Evolutionary conservation across 2,797 vertebrate genomes (phyloP), one percentile per base, ranked within the genome.

Genomic region (Hirundo rustica): DNA sequence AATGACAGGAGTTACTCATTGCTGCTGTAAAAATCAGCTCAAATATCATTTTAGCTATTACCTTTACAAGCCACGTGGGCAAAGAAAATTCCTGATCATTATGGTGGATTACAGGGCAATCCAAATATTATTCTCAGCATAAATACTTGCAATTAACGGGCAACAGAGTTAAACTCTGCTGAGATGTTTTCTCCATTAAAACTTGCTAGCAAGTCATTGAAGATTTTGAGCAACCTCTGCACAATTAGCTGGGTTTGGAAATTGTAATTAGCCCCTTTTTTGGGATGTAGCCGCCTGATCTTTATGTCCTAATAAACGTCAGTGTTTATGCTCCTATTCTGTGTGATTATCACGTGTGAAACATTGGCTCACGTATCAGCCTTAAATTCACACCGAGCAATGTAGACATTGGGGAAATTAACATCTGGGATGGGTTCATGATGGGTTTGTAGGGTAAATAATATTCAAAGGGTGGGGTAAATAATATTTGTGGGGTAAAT

Each of bases 51-150:
- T 75, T 61, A 85, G 26, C 29, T 62, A 17, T 84, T n/a, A 74
- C 81, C 23, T 95, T 94, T 71, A 23, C 55, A 73, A 83, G 61
- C 48, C 29, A 65, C 34, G 6, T 0, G 1, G 51, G 60, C 48
- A 90, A 79, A 67, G 48, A 87, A 95, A 94, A 92, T 55, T 88
- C 67, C 74, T 84, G 51, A 78, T 90, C 76, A 73, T 93, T 95
- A 60, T 34, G 38, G 36, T 51, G 67, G 77, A 93, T 90, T 92
- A 90, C 64, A 87, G 40, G 51, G 77, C 80, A 95, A 93, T 79
- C 55, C 80, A 55, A 81, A 93, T 90, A 84, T 62, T 70, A 71
- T 45, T 54, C 64, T 73, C 81, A 80, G 61, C 53, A 65, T 74
- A 91, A 92, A 74, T 65, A 34, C 2, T 50, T 74, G 48, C 85